Base-by-base conservation (phyloP, 2,797 vertebrate genomes). In the Scarus forsteni region DNA sequence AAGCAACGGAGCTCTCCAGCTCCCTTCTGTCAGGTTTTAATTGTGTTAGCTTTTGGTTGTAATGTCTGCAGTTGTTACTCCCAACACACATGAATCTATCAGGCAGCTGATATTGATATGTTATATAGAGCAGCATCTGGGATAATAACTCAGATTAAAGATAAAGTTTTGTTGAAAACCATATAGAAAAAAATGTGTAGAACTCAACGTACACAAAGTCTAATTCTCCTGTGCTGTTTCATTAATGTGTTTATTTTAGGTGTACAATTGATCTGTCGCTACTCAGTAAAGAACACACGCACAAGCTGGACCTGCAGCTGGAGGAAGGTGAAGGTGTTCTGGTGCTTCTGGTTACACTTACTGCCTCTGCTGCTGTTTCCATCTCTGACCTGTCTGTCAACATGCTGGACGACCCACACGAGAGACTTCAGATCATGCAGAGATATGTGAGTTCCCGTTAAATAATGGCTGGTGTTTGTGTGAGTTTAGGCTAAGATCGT, bases 341-440 rank as follows among this genome's bases (percentile, higher is more conserved):
- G 89, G 95, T 98, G 44, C 79, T 99, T 85, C 93, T 99, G 88
- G 96, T 98, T 81, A 98, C 98, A 43, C 95, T 99, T 80, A 99
- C 97, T 1, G 97, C 98, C 27, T 98, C 97, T 0, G 92, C 97
- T 2, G 93, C 96, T 0, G 96, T 99, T 81, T 97, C 95, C 55
- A 95, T 98, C 90, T 96, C 97, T 18, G 97, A 99, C 89, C 88
- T 98, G 87, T 96, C 97, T 0, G 46, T 95, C 94, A 97, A 91
- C 93, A 92, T 95, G 77, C 85, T 97, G 89, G 97, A 98, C 69
- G 96, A 99, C 92, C 95, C 95, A 3, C 91, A 95, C 2, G 96
- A 98, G 89, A 94, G 95, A 69, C 95, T 93, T 73, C 94, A 95
- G 80, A 97, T 99, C 86, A 88, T 93, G 60, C 96, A 94, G 85